Evolutionary conservation across 2,113 vertebrate genomes (phyloP), one percentile per base, ranked within the genome.

Genomic region (Elephas maximus): DNA sequence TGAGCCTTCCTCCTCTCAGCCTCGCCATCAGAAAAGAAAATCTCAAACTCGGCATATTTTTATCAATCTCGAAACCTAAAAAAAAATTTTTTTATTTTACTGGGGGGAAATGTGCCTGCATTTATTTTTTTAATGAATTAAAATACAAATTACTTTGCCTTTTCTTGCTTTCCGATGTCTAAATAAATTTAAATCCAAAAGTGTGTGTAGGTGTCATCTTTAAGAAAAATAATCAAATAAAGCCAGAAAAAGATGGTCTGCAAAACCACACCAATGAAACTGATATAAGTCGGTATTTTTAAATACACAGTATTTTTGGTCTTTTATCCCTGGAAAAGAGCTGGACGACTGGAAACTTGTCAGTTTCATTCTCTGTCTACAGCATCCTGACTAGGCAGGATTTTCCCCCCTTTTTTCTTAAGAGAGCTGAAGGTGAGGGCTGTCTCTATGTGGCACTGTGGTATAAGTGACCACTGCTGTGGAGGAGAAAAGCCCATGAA

Each of bases 391-490:
- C 86, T 41, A 63, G 53, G 79, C 76, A 81, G 94, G 91, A 33
- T 60, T 60, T 28, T 63, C 45, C 33, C 9, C 21, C 26, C 6
- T 74, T 17, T 80, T 92, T 90, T 71, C 96, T 88, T 63, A 26
- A 90, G 48, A 6, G 96, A 78, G 88, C 93, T 8, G 87, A 67
- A 88, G 97, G 96, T 62, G 94, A 88, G 93, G 44, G 69, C 96
- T 41, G 95, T 96, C 98, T 96, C 94, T 91, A 21, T 92, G 97
- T 93, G 97, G 97, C 97, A 97, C 97, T 97, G 98, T 89, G 98
- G 98, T 73, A 79, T 91, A 98, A 87, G 97, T 97, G 96, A 98
- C 97, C n/a, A 8, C 96, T n/a, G 97, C 20, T 20, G 97, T 73
- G 83, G 90, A 85, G 95, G 91, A 41, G 23, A 84, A 51, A 41